A percentile compares a stretch with the other conserved stretches of the same genome.
phyloP scores from a whole-genome alignment of 1,140 invertebrate genomes.

The Drosophila tsacasi region DNA sequence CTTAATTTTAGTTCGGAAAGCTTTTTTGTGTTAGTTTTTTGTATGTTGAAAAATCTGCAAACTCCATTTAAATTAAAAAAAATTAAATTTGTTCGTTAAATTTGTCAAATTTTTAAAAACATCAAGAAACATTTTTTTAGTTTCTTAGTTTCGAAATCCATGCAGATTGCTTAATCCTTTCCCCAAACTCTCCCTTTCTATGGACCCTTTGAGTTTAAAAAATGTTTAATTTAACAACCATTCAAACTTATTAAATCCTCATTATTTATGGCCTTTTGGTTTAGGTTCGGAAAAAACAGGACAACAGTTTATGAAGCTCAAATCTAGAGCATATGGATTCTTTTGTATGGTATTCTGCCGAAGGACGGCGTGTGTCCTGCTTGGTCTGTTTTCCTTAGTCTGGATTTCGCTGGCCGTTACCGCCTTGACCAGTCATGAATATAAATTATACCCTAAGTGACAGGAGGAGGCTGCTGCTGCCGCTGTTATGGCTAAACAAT shows the following conservation, averaged over 20 bases:
- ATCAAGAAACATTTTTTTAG: too few species aligned
- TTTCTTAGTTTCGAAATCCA: too few species aligned
- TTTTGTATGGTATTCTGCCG: constrained; percentile 38
- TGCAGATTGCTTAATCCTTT: too few species aligned
- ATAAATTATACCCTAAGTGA: constrained; percentile 58
- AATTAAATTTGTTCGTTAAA: too few species aligned
- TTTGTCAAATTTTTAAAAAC: too few species aligned
- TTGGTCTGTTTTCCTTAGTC: neutral
- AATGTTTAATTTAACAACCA: constrained; percentile 23
- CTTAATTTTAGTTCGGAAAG: too few species aligned
- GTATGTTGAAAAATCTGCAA: too few species aligned
- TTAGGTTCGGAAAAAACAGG: constrained; percentile 14
- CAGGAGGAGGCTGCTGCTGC: constrained; percentile 23
- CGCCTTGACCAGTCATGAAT: constrained; percentile 58
- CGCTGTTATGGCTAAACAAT: constrained; percentile 31
- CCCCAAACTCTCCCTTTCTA: neutral
- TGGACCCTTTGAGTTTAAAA: neutral
- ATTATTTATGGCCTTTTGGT: constrained; percentile 72
- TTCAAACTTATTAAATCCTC: constrained; percentile 32
- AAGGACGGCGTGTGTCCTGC: constrained; percentile 21
- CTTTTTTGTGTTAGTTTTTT: too few species aligned
- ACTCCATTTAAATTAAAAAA: too few species aligned
- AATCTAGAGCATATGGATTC: constrained; percentile 58
- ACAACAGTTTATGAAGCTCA: constrained; percentile 60
- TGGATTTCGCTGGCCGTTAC: neutral